Evolutionary conservation across 2,888 invertebrate species (phyloP).

Genomic region (Micoletzkya japonica): DNA sequence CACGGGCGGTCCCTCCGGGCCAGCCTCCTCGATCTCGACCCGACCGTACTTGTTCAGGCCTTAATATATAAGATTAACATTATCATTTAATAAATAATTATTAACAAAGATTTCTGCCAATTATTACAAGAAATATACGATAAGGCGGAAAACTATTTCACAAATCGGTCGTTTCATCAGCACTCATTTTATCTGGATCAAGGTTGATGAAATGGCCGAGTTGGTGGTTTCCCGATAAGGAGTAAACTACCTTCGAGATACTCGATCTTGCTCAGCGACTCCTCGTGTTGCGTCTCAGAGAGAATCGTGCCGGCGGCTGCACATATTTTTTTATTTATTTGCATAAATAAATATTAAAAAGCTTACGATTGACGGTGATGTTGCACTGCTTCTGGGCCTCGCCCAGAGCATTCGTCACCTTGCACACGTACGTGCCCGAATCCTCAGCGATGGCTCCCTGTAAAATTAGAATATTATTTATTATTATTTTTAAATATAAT

Average conservation of each 20-base stretch:
- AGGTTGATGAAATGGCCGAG: no score
- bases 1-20: constrained; percentile 51
- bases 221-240: no score
- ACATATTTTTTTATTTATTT: constrained; percentile 17
- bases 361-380: constrained; percentile 49
- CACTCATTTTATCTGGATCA: no score
- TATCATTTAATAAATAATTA: background rate
- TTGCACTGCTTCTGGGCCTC: constrained; percentile 52
- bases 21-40: constrained; percentile 55
- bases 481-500: background rate
- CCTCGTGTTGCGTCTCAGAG: constrained; percentile 60
- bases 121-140: no score
- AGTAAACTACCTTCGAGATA: constrained; percentile 73
- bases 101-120: no score
- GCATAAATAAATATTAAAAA: background rate
- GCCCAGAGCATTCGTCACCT: constrained; percentile 51
- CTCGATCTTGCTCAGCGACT: constrained; percentile 64
- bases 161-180: no score
- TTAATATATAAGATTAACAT: background rate
- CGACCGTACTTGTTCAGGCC: constrained; percentile 58
- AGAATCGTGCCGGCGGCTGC: constrained; percentile 53
- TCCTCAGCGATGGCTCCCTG: constrained; percentile 84
- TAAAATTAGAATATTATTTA: constrained; percentile 70
- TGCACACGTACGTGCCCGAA: constrained; percentile 87
- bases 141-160: no score